These are phyloP conservation scores for Urosaurus nigricauda DNA, from an alignment of 2,797 vertebrate genomes.

Conservation along the genomic window DNA sequence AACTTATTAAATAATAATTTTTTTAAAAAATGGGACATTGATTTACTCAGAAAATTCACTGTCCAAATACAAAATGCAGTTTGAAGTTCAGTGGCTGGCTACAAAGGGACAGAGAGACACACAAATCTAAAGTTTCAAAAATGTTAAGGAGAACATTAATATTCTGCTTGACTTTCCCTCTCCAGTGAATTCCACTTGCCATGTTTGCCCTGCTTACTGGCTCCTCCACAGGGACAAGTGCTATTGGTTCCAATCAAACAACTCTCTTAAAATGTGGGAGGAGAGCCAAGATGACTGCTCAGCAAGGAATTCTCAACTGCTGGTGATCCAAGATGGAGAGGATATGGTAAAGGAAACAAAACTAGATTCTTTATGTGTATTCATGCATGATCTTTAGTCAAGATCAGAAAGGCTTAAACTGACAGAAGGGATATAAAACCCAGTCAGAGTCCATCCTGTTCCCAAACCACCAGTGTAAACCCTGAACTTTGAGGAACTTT, in stretches of 20 bases:
- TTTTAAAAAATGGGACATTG: too few relatives aligned
- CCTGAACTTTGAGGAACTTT: too few relatives aligned
- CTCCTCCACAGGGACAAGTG: not conserved
- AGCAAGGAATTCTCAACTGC: not conserved
- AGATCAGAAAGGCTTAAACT: not conserved
- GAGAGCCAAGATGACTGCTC: not conserved
- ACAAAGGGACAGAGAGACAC: too few relatives aligned
- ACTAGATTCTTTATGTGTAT: too few relatives aligned
- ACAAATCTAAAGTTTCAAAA: too few relatives aligned
- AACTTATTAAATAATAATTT: too few relatives aligned
- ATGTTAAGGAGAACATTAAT: too few relatives aligned
- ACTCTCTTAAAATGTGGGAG: not conserved
- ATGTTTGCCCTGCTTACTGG: not conserved
- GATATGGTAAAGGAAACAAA: constrained; percentile 1
- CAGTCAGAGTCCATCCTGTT: not conserved
- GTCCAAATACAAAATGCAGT: too few relatives aligned
- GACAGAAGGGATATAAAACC: not conserved
- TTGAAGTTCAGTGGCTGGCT: too few relatives aligned
- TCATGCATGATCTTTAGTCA: not conserved
- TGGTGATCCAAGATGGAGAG: not conserved
- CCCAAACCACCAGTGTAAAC: not conserved
- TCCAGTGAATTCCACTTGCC: not conserved
- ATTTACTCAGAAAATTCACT: too few relatives aligned
- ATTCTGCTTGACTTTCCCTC: not conserved
- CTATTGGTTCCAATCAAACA: not conserved